Base-by-base conservation (phyloP, 2,113 vertebrate species). In the Chaetops frenatus region DNA sequence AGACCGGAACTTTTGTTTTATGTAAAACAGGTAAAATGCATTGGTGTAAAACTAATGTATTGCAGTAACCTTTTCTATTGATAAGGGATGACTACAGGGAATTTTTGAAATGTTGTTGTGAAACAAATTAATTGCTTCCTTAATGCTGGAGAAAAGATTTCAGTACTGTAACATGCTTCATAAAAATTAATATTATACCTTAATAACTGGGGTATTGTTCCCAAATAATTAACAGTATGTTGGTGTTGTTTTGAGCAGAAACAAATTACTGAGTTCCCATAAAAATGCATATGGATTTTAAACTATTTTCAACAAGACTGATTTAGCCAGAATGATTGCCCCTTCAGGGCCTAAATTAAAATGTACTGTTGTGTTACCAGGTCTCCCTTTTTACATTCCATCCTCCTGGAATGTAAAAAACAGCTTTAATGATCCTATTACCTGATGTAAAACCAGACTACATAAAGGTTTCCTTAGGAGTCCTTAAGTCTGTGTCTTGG, bases 341-440 rank as follows among this genome's bases (percentile, higher is more conserved):
- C 57, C 78, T 95, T 82, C 77, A 85, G 89, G 78, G 70, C 58
- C 62, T 25, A 58, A 85, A 77, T 79, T 77, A 88, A 88, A 95
- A 69, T 23, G 25, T 73, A 28, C 45, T 45, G 19, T 60, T 92
- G 22, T 54, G 62, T 65, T 87, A 50, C 70, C 48, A 65, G 20
- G 36, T 72, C 77, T 91, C 70, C 13, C 36, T 13, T 79, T 92
- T 57, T 65, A 38, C 85, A 58, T 92, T 96, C 74, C 62, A 7
- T 82, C 38, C 27, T 82, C 54, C 57, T 88, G 74, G 62, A 94
- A 85, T 79, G 84, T 79, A 27, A 76, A 91, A 78, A 91, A 16
- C 57, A 76, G 28, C 44, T 96, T 94, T 91, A 95, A 88, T 85
- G 54, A 62, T 77, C 90, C 42, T 72, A 27, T 76, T 91, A 92